Base-by-base conservation (phyloP, 2,888 invertebrate species). In the Fabriciana adippe region DNA sequence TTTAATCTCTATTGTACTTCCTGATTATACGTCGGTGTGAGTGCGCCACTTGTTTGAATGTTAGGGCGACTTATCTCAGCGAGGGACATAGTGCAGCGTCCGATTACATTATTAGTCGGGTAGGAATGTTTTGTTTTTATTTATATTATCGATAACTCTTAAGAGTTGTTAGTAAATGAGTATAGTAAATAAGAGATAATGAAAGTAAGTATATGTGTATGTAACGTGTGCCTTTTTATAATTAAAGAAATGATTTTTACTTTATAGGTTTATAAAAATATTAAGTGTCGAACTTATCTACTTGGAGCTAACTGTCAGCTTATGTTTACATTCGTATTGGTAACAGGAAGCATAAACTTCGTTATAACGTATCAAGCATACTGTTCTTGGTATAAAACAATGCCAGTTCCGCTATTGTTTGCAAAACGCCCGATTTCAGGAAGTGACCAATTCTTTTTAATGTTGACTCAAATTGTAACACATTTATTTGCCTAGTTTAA, bases 1-100 rank as follows among this genome's bases (percentile, higher is more conserved):
- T 91, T 90, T 90, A 90, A 90, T 91, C 90, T 90, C 87, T 84
- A 90, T 92, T 92, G 90, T 92, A 92, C 92, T 92, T 92, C 92
- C 92, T 92, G 90, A 90, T 90, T 81, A 80, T 81, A 76, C 71
- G 77, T 72, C 53, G 55, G 91, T 92, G 91, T 90, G 92, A 68
- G 92, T 91, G 86, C 89, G 88, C 89, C 92, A 92, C 92, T 92
- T 92, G 92, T 92, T 92, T 87, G 90, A 90, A 90, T 90, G 90
- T 84, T 89, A 87, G 92, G 92, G 91, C 88, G 87, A 89, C 90
- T 90, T 91, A 90, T 91, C 91, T 90, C 88, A 81, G 87, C 79
- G 86, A 89, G 92, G 91, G 90, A 89, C 90, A 87, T 87, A 90
- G 91, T 87, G 89, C 90, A 90, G 91, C 90, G 91, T 91, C 90